Evolutionary conservation across 2,888 invertebrate species (phyloP), one percentile per base, ranked within the genome.

Genomic region (Megaustenia siamemsis): DNA sequence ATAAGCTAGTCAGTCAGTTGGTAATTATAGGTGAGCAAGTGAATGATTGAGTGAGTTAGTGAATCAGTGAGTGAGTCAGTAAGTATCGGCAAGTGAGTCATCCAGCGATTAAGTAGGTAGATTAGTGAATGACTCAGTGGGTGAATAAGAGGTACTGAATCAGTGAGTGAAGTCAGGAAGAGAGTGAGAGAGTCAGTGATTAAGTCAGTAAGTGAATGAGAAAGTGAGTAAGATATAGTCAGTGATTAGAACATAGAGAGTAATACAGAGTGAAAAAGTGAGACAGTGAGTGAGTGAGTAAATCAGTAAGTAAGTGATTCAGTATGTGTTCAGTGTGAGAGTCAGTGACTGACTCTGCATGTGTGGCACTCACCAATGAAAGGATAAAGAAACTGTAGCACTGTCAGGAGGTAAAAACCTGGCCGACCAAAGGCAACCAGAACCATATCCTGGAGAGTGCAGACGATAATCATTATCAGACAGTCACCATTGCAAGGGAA

Each of bases 331-430:
- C 15, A 10, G 49, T 49, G 15, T 49, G 49, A 10, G 6, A 6
- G 6, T 49, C 15, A n/a, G n/a, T n/a, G n/a, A n/a, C n/a, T n/a
- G n/a, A 2, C 40, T 40, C 24, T 6, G 24, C 24, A 38, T 53
- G 53, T 35, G 12, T 28, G 35, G 75, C 10, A 92, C 94, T 95
- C 95, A 97, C 97, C 97, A 91, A 97, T 96, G 92, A 97, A 96
- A 1, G 97, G 97, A 94, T 97, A 97, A 91, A 96, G 95, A 92
- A 97, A 97, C 93, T 97, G 97, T 86, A 97, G 94, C 56, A 96
- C 93, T 1, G 97, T 96, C 32, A 97, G 95, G 60, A 97, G 94
- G 91, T 96, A 96, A 94, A 96, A 97, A 32, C 97, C 97, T 71
- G 96, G 95, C 92, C 95, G 95, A 69, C 97, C 97, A 92, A 97